Evolutionary conservation across 2,888 invertebrate species (phyloP), one percentile per base, ranked within the genome.

Genomic region (Scaptomyza cyrtandrae): DNA sequence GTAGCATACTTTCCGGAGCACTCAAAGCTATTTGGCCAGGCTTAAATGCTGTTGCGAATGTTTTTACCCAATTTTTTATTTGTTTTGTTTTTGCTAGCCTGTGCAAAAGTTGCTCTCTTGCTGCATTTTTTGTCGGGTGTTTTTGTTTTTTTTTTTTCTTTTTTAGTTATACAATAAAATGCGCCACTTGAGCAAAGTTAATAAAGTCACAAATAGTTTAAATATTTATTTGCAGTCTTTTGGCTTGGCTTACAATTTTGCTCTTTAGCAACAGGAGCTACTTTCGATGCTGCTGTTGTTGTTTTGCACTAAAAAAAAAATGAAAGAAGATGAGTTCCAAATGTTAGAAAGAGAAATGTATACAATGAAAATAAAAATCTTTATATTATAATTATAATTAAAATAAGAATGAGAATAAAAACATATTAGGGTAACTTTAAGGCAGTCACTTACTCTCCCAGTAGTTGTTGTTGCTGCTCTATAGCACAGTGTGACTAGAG

Each of bases 201-300:
- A 84, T 84, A 84, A 81, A 84, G 89, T 88, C 88, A 76, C 88
- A 86, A 84, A 88, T 84, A 84, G 89, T 87, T 88, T 66, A 84
- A 84, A 84, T 84, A 88, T 88, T 86, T 88, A 88, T 33, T 33
- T 33, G 24, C 24, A 24, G 24, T 33, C 80, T 83, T 88, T 86
- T 77, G 84, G 83, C 58, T 80, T 71, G 63, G 68, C 68, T 68
- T 77, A 83, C 86, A 88, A 77, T 77, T 66, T 80, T 55, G 63
- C 68, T 57, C 53, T 75, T 78, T 75, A 76, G 49, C 55, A 63
- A 46, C 33, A 33, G 33, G 6, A 33, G 10, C 10, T 33, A 2
- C 6, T 29, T 29, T 29, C 29, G 7, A 7, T 29, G 29, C 29
- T 29, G 29, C 7, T 29, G 29, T 29, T 29, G 29, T 7, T 24